These are phyloP conservation scores for Leptopilina myrica DNA, from an alignment of 2,888 invertebrate genomes.

Conservation along the genomic window DNA sequence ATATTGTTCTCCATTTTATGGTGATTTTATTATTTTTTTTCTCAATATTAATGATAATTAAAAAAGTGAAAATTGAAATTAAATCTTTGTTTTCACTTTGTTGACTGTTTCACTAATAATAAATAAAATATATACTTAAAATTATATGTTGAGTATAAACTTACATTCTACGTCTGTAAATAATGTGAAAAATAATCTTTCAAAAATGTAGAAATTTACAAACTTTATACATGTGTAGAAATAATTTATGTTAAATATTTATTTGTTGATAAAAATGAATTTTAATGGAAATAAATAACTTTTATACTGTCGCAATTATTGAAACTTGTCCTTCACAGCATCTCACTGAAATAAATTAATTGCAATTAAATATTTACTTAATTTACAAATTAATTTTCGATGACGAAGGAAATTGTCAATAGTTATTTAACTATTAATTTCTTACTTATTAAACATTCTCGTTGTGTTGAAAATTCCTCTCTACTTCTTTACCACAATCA, in stretches of 20 bases:
- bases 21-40: neutral
- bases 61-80: neutral
- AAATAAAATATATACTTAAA: neutral
- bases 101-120: conserved; percentile 25
- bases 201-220: conserved; percentile 23
- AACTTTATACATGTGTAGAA: neutral
- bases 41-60: neutral
- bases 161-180: conserved; percentile 30
- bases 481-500: neutral
- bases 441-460: conserved; percentile 13
- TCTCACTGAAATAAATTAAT: conserved; percentile 16
- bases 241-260: neutral
- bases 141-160: neutral
- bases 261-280: neutral
- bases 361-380: too few relatives aligned
- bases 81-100: neutral
- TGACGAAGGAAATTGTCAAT: too few relatives aligned
- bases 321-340: neutral
- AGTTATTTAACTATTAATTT: neutral
- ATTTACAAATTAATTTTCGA: too few relatives aligned
- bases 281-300: conserved; percentile 28
- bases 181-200: neutral
- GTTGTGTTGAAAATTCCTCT: neutral
- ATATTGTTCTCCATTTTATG: neutral
- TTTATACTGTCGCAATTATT: neutral